A percentile compares a stretch with the other conserved stretches of the same genome.
Conservation (phyloP, 2,888 invertebrate species). For the Meiosimyza decipiens region DNA sequence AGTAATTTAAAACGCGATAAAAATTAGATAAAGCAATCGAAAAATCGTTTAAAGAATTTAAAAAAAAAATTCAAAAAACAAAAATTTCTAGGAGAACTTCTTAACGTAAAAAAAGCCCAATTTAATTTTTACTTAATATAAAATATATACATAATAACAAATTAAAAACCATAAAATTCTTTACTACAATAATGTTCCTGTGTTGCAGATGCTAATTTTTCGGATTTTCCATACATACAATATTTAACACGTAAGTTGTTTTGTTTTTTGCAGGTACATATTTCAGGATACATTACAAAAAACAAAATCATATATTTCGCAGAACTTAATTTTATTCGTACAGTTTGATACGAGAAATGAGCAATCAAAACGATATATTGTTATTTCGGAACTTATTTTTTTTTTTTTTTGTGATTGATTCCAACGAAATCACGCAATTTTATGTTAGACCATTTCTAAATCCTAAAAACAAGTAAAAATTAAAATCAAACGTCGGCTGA, state of each 20-base stretch:
- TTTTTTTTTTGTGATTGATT: too few species aligned
- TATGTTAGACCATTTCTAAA: too few species aligned
- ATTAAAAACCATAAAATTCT: slow-evolving; percentile 21
- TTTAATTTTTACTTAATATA: slow-evolving; percentile 17
- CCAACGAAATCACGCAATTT: too few species aligned
- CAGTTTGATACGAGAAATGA: too few species aligned
- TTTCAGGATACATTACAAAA: slow-evolving; percentile 62
- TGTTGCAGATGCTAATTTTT: slow-evolving; percentile 73
- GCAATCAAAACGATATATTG: too few species aligned
- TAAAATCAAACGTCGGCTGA: too few species aligned
- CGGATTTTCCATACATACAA: slow-evolving; percentile 74
- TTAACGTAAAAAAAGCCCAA: not conserved
- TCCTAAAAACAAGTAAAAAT: too few species aligned
- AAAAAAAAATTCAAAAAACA: slow-evolving; percentile 18
- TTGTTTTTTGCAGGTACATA: slow-evolving; percentile 75
- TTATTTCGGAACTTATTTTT: too few species aligned
- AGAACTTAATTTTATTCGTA: too few species aligned
- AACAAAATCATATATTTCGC: too few species aligned
- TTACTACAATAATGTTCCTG: slow-evolving; percentile 48
- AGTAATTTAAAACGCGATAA: too few species aligned
- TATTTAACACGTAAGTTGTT: slow-evolving; percentile 74
- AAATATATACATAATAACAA: not conserved
- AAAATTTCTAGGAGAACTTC: slow-evolving; percentile 9
- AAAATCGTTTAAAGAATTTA: slow-evolving; percentile 23
- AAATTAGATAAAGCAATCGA: not conserved